Percentiles rank a stretch among this genome's conserved stretches.
phyloP scores from a whole-genome alignment of 2,888 invertebrate species.

The Orthosia gracilis region DNA sequence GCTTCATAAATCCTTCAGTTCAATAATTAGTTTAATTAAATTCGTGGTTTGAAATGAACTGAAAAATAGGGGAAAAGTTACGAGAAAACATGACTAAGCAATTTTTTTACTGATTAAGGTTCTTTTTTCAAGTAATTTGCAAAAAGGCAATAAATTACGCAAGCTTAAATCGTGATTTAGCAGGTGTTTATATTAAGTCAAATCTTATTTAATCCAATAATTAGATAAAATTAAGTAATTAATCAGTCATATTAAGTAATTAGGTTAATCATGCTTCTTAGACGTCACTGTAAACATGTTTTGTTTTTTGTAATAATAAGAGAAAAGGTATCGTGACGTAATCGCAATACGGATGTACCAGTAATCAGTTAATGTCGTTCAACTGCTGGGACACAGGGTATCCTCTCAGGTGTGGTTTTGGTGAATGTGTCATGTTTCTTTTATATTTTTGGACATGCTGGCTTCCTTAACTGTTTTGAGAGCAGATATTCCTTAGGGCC shows the following conservation, averaged over 20 bases:
- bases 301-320: not conserved
- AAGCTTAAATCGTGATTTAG: slow-evolving; percentile 11
- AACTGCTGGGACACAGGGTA: too few relatives aligned
- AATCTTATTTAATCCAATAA: slow-evolving; percentile 32
- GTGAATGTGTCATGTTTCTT: too few relatives aligned
- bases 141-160: slow-evolving; percentile 4
- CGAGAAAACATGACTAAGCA: not conserved
- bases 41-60: not conserved
- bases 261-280: slow-evolving; percentile 19
- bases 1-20: too few relatives aligned
- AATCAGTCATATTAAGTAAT: slow-evolving; percentile 28
- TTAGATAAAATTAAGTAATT: slow-evolving; percentile 23
- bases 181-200: not conserved
- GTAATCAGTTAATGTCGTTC: too few relatives aligned
- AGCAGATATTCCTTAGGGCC: too few relatives aligned
- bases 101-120: not conserved
- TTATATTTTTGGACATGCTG: too few relatives aligned
- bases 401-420: too few relatives aligned
- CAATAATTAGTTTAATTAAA: too few relatives aligned
- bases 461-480: too few relatives aligned
- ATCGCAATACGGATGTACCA: not conserved
- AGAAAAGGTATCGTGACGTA: not conserved
- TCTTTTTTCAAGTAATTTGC: slow-evolving; percentile 11
- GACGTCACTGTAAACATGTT: not conserved
- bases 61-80: not conserved